Evolutionary conservation across 2,888 invertebrate genomes (phyloP), one percentile per base, ranked within the genome.

Genomic region (Parnassius smintheus): DNA sequence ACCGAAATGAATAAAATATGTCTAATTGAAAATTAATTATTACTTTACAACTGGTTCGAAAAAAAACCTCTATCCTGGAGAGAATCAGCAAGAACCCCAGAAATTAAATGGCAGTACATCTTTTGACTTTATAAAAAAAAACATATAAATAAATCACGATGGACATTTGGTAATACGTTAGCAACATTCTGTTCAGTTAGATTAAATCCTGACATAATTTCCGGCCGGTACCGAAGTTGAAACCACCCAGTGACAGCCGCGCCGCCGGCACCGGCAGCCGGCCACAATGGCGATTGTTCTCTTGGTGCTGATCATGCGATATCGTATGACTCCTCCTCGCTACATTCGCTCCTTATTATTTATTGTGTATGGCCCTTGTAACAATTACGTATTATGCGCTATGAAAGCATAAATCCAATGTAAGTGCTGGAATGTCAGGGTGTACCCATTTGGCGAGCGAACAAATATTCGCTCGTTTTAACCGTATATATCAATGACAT

Each of bases 241-340:
- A 73, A 71, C 79, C 82, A 75, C 79, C 80, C 82, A 83, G 82
- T 85, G 86, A 86, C 85, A 86, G 80, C 41, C 69, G 73, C 75
- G 83, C 86, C 86, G 81, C 79, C 79, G 86, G 89, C 87, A 78
- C 79, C 79, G 86, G 89, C 87, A 78, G 77, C 78, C 66, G 56
- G 64, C 77, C 77, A 90, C 88, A 88, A 90, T 88, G 80, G 82
- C 81, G 77, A 89, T 89, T 89, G 89, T 89, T 86, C 85, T 64
- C 71, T 61, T 69, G 66, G 64, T 56, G 58, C 75, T 75, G 82
- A 83, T 81, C 81, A 75, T 68, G 72, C 73, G 82, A 84, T 76
- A 81, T 75, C 72, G 57, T 4, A 22, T 69, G 72, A 64, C 75
- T 75, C 80, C 81, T 77, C 79, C 80, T 77, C 71, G 60, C 61